Percentiles rank a stretch among this genome's conserved stretches.
phyloP scores from a whole-genome alignment of 2,888 invertebrate genomes.

The Synergus japonicus region DNA sequence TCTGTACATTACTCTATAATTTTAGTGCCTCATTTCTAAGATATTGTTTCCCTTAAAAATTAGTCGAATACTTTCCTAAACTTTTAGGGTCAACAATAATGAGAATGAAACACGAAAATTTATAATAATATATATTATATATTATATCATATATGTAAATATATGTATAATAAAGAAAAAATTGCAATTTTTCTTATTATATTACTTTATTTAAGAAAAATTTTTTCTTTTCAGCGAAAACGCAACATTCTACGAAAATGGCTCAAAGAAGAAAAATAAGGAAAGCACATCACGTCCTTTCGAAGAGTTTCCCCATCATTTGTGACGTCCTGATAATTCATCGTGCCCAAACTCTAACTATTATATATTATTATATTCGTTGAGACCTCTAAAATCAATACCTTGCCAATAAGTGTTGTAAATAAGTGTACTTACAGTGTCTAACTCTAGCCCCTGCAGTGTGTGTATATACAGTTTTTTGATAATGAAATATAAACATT shows the following conservation, averaged over 20 bases:
- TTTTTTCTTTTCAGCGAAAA: constrained; percentile 68
- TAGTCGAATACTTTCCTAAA: too few species aligned
- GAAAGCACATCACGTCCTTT: constrained; percentile 46
- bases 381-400: constrained; percentile 53
- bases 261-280: constrained; percentile 63
- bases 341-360: constrained; percentile 48
- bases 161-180: too few species aligned
- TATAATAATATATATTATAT: too few species aligned
- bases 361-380: constrained; percentile 46
- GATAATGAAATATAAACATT: constrained; percentile 14
- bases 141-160: too few species aligned
- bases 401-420: constrained; percentile 76
- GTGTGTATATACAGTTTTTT: constrained; percentile 72
- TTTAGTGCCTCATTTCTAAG: too few species aligned
- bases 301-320: constrained; percentile 51
- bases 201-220: not conserved
- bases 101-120: too few species aligned
- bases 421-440: constrained; percentile 78
- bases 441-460: constrained; percentile 69
- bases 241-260: constrained; percentile 71
- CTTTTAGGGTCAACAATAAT: too few species aligned
- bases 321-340: constrained; percentile 47
- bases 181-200: too few species aligned
- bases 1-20: not conserved
- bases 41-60: too few species aligned